Evolutionary conservation across 2,113 vertebrate genomes (phyloP).

Genomic region (Cyanistes caeruleus): DNA sequence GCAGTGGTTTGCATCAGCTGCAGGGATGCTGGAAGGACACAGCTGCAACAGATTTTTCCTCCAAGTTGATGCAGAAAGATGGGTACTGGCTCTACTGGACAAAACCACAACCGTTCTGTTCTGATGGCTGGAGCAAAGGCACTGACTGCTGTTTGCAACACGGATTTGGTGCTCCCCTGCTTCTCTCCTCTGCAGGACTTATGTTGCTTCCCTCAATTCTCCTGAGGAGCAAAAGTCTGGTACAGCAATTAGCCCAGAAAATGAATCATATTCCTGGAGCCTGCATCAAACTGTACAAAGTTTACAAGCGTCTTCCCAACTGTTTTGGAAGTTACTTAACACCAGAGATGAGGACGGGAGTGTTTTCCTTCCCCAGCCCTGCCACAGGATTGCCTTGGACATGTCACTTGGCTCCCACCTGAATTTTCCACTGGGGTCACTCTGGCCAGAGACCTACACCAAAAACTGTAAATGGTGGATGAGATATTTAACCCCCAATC

Average conservation of each 20-base stretch:
- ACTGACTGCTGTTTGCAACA: background rate
- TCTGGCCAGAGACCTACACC: background rate
- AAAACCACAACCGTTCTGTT: background rate
- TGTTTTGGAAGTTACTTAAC: background rate
- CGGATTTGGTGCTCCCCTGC: background rate
- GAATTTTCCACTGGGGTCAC: background rate
- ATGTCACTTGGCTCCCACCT: background rate
- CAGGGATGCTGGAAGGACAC: background rate
- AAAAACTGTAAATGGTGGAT: background rate
- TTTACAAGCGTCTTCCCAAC: background rate
- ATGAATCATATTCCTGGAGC: slow-evolving; percentile 19
- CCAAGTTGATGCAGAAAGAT: background rate
- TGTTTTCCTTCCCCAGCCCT: background rate
- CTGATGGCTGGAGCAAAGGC: background rate
- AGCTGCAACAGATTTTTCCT: background rate
- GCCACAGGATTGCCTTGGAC: background rate
- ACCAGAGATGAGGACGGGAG: background rate
- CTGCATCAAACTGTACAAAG: background rate
- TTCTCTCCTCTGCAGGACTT: background rate
- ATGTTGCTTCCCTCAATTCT: background rate
- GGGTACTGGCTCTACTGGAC: background rate
- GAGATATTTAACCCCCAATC: background rate
- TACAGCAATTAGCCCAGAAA: slow-evolving; percentile 3
- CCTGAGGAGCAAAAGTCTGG: background rate
- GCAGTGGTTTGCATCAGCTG: background rate